Conservation (phyloP, 1,140 invertebrate genomes). For the Spodoptera litura region DNA sequence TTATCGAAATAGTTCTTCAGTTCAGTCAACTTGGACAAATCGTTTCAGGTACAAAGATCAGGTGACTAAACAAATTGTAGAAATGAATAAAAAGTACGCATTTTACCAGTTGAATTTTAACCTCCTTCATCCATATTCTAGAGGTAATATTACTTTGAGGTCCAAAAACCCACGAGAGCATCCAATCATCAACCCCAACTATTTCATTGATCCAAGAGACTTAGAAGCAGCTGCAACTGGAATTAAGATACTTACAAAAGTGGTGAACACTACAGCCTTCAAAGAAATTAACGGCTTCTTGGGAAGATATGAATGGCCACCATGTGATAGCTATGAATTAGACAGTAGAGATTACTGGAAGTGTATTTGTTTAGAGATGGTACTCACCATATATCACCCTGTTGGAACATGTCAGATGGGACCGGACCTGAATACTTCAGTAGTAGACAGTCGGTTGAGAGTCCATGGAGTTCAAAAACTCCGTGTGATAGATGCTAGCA, state of each 20-base stretch:
- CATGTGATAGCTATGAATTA: conserved; percentile 80
- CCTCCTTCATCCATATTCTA: conserved; percentile 84
- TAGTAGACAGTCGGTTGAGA: conserved; percentile 89
- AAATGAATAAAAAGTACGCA: conserved; percentile 73
- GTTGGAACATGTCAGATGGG: conserved; percentile 93
- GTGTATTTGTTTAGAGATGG: conserved; percentile 87
- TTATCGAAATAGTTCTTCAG: conserved; percentile 53
- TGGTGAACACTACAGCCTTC: conserved; percentile 80
- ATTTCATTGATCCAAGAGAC: conserved; percentile 91
- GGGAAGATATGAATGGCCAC: conserved; percentile 75
- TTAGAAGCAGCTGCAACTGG: conserved; percentile 88
- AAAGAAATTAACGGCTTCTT: conserved; percentile 75
- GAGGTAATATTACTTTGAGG: conserved; percentile 78
- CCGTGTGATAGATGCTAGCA: conserved; percentile 91
- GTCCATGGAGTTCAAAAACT: conserved; percentile 89
- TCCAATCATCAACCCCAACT: conserved; percentile 94
- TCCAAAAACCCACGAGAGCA: conserved; percentile 81
- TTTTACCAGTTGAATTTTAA: conserved; percentile 73
- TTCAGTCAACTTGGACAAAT: conserved; percentile 27
- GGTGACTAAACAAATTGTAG: conserved; percentile 70
- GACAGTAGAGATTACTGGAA: conserved; percentile 88
- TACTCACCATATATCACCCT: conserved; percentile 89
- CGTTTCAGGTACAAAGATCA: conserved; percentile 66
- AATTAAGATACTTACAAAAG: conserved; percentile 72
- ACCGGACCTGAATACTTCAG: conserved; percentile 84